Evolutionary conservation across 1,140 invertebrate species (phyloP).

Genomic region (Pomphorhynchus laevis): DNA sequence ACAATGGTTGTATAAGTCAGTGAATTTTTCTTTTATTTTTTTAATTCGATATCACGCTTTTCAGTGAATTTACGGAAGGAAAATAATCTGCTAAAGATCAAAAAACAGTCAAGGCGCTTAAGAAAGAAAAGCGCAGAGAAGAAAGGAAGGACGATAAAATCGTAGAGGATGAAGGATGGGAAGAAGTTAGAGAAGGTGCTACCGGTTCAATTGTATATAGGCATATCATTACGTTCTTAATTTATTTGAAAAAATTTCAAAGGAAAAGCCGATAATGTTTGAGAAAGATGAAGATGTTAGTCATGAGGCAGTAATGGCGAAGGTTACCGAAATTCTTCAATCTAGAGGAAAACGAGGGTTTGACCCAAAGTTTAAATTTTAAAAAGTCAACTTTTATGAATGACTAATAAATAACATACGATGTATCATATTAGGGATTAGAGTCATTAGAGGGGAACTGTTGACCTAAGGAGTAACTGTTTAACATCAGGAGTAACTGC

Average conservation of each 20-base stretch:
- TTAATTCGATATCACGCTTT: too few species aligned
- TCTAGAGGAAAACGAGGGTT: slow-evolving; percentile 53
- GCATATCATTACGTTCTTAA: not conserved
- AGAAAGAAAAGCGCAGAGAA: too few species aligned
- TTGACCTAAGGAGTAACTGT: too few species aligned
- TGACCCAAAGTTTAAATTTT: slow-evolving; percentile 17
- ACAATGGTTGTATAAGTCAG: too few species aligned
- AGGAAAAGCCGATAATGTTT: slow-evolving; percentile 57
- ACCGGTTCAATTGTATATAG: slow-evolving; percentile 7
- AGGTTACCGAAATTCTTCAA: slow-evolving; percentile 61
- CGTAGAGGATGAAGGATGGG: slow-evolving; percentile 34
- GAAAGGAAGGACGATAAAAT: not conserved
- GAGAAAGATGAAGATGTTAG: slow-evolving; percentile 86
- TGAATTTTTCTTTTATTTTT: too few species aligned
- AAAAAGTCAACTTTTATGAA: too few species aligned
- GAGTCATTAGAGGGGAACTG: too few species aligned
- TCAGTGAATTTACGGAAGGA: too few species aligned
- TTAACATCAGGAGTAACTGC: too few species aligned
- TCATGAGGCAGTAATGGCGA: slow-evolving; percentile 49
- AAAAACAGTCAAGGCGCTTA: not conserved
- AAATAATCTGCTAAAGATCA: not conserved
- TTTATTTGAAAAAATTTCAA: slow-evolving; percentile 9
- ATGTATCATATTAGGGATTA: too few species aligned
- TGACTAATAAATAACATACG: too few species aligned
- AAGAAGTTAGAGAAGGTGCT: slow-evolving; percentile 39